These are phyloP conservation scores for Ichneumoninae sp. DNA, from an alignment of 2,888 invertebrate species.

Conservation along the genomic window DNA sequence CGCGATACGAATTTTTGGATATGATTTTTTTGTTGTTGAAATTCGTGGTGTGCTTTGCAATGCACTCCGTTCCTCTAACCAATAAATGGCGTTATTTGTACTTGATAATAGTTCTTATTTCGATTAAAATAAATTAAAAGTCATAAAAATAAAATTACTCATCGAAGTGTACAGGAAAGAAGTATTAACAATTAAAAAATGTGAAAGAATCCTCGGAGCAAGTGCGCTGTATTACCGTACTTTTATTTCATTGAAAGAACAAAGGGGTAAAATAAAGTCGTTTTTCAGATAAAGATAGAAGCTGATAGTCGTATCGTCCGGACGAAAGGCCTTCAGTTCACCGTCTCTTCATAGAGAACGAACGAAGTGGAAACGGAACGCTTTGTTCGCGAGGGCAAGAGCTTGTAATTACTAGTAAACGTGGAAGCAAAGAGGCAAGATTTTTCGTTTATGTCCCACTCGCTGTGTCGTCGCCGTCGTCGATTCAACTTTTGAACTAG, in stretches of 20 bases:
- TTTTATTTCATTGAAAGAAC: slow-evolving; percentile 20
- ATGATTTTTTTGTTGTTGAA: neutral
- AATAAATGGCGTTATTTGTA: neutral
- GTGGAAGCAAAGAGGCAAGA: slow-evolving; percentile 50
- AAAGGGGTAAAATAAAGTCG: slow-evolving; percentile 25
- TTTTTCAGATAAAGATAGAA: slow-evolving; percentile 8
- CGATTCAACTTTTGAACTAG: slow-evolving; percentile 47
- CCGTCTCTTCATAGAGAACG: slow-evolving; percentile 39
- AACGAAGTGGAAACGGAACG: slow-evolving; percentile 43
- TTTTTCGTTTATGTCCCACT: slow-evolving; percentile 47
- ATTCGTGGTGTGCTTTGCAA: neutral
- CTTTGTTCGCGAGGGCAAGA: slow-evolving; percentile 50
- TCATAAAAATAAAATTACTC: neutral
- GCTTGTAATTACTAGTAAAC: slow-evolving; percentile 62
- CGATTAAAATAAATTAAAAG: neutral
- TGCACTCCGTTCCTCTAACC: neutral
- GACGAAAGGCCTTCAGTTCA: neutral
- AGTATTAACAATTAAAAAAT: neutral
- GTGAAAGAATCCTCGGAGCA: neutral
- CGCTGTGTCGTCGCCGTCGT: slow-evolving; percentile 24
- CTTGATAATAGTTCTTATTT: neutral
- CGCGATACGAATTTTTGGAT: neutral
- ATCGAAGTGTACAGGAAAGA: neutral
- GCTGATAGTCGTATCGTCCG: slow-evolving; percentile 18
- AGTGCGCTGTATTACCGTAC: neutral